phyloP scores from a whole-genome alignment of 2,113 vertebrate species.

The Pygathrix nemaeus region DNA sequence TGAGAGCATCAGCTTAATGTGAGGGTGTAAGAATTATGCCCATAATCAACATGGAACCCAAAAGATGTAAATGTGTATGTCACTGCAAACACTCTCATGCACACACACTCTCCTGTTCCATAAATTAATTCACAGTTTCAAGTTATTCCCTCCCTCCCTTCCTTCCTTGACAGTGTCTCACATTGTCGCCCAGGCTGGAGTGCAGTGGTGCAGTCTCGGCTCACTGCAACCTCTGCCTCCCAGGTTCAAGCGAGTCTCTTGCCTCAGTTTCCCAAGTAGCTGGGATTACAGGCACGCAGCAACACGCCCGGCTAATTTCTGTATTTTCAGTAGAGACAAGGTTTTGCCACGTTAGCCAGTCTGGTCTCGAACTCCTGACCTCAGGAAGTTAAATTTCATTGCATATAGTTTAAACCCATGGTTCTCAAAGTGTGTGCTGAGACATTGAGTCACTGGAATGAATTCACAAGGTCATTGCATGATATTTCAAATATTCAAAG shows the following conservation, averaged over 20 bases:
- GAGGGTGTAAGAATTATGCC: not conserved
- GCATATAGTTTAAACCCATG: not conserved
- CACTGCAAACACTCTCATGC: not conserved
- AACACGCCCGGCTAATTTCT: too few species aligned
- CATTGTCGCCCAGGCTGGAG: too few species aligned
- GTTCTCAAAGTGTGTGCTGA: not conserved
- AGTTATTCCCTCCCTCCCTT: too few species aligned
- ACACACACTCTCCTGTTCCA: not conserved
- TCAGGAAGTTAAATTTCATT: not conserved
- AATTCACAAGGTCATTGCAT: not conserved
- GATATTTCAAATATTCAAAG: constrained; percentile 2
- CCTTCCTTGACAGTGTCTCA: too few species aligned
- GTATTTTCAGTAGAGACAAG: too few species aligned
- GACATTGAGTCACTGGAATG: not conserved
- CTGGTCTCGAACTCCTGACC: too few species aligned
- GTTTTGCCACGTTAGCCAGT: too few species aligned
- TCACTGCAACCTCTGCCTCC: too few species aligned
- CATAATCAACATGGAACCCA: not conserved
- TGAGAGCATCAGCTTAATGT: not conserved
- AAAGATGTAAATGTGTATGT: not conserved
- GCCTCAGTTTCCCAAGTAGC: too few species aligned
- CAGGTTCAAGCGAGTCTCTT: too few species aligned
- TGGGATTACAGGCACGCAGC: too few species aligned
- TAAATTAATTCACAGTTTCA: not conserved
- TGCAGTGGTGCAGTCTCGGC: too few species aligned